Base-by-base conservation (phyloP, 1,140 invertebrate genomes). In the Holotrichia oblita region DNA sequence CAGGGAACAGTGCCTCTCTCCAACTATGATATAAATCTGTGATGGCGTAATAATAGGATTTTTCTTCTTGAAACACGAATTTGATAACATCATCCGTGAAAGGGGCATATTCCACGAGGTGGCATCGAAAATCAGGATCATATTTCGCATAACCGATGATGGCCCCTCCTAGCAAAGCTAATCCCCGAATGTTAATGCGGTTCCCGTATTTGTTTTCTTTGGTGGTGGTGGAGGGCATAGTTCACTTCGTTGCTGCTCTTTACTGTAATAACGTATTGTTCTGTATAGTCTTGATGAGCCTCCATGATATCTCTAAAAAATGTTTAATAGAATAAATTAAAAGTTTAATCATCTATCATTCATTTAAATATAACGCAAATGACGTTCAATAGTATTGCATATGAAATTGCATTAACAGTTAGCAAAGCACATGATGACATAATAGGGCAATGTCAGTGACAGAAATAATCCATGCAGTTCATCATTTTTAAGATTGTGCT, bases 81-180 rank as follows among this genome's bases (percentile, higher is more conserved):
- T 91, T 90, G 59, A 95, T 89, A 14, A 93, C 86, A 17, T 89
- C 85, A 81, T 94, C 91, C 3, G 91, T 90, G 64, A 90, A 92
- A 69, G 94, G 94, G 44, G 91, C 88, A 86, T 93, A 93, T 61
- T 90, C 87, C 82, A 91, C 91, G 4, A 94, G 84, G 83, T 87
- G 89, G 82, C 90, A 89, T 79, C 93, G 89, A 81, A 94, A 91
- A 64, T 92, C 90, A 64, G 90, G 88, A 85, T 93, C 91, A 82
- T 91, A 91, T 88, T 93, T 94, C 24, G 91, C 92, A 84, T 92
- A 93, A 61, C 89, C 90, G 69, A 92, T 84, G n/a, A 90, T 89
- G 61, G 89, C 87, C 76, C 89, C 88, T 64, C 90, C 90, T 24
- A 91, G 79, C 20, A 91, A 84, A 48, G 91, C 84, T 41, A 90